Conservation (phyloP, 2,888 invertebrate species). For the Phyllotreta cruciferae region DNA sequence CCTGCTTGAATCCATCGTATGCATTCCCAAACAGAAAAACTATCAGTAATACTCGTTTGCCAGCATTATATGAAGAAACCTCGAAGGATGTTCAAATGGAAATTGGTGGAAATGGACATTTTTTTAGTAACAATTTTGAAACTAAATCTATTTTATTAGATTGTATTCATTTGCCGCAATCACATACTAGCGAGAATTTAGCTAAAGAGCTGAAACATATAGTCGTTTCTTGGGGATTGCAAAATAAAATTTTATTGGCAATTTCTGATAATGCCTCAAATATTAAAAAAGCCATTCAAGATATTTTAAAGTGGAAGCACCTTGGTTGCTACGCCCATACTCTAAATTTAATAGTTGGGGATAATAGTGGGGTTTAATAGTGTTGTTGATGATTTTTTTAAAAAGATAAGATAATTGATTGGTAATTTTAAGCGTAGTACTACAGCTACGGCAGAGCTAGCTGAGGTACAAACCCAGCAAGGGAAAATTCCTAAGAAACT, state of each 20-base stretch:
- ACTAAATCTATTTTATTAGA: conserved; percentile 43
- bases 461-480: conserved; percentile 24
- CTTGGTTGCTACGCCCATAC: conserved; percentile 43
- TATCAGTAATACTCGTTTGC: conserved; percentile 22
- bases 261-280: conserved; percentile 45
- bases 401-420: no score
- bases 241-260: conserved; percentile 43
- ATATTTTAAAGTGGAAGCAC: conserved; percentile 37
- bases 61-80: conserved; percentile 26
- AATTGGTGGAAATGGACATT: conserved; percentile 43
- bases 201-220: conserved; percentile 39
- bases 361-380: no score
- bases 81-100: conserved; percentile 15
- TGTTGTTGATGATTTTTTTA: neutral
- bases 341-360: conserved; percentile 37
- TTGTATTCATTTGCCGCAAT: conserved; percentile 35
- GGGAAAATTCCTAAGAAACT: conserved; percentile 31
- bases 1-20: conserved; percentile 28
- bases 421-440: conserved; percentile 44
- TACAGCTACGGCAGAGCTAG: conserved; percentile 24
- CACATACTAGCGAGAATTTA: conserved; percentile 45
- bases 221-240: conserved; percentile 39
- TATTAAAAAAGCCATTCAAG: conserved; percentile 39
- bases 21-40: conserved; percentile 25
- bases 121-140: conserved; percentile 42